These are phyloP conservation scores for Eristalis intricaria DNA, from an alignment of 2,888 invertebrate species.

Conservation along the genomic window DNA sequence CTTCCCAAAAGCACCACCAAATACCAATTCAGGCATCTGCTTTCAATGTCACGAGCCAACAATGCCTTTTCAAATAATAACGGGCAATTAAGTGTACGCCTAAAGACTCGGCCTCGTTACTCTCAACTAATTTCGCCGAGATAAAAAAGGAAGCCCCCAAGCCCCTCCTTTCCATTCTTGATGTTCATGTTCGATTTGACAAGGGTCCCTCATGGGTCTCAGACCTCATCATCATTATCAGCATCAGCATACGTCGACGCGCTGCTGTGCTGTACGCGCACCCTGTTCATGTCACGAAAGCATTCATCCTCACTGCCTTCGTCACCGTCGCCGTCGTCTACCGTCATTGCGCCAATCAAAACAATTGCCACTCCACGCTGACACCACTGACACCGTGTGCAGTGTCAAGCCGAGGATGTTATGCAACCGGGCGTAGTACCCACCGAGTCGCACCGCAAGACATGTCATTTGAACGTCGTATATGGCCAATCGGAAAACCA, in stretches of 20 bases:
- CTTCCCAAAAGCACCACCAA: constrained; percentile 12
- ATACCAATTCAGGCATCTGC: constrained; percentile 14
- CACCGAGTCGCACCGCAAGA: constrained; percentile 3
- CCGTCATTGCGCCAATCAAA: constrained; percentile 46
- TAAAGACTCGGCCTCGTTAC: constrained; percentile 55
- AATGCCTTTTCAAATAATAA: constrained; percentile 57
- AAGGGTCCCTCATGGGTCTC: constrained; percentile 38
- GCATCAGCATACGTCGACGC: constrained; percentile 38
- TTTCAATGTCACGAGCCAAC: constrained; percentile 58
- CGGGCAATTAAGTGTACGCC: constrained; percentile 54
- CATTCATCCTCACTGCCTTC: constrained; percentile 46
- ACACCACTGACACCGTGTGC: constrained; percentile 29
- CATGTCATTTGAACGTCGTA: constrained; percentile 36
- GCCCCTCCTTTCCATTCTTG: not conserved
- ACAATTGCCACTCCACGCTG: constrained; percentile 59
- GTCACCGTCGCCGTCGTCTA: constrained; percentile 31
- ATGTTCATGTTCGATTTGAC: constrained; percentile 37
- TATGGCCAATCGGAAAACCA: constrained; percentile 26
- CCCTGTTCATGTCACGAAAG: constrained; percentile 60
- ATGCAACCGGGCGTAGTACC: constrained; percentile 33
- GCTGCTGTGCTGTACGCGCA: constrained; percentile 18
- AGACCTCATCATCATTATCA: constrained; percentile 6
- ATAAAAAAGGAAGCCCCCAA: not conserved
- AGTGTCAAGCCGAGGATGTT: constrained; percentile 38
- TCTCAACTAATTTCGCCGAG: constrained; percentile 30